A percentile compares a stretch with the other conserved stretches of the same genome.
Evolutionary conservation across 2,113 vertebrate species (phyloP).

Genomic region (Tetraodon nigroviridis): DNA sequence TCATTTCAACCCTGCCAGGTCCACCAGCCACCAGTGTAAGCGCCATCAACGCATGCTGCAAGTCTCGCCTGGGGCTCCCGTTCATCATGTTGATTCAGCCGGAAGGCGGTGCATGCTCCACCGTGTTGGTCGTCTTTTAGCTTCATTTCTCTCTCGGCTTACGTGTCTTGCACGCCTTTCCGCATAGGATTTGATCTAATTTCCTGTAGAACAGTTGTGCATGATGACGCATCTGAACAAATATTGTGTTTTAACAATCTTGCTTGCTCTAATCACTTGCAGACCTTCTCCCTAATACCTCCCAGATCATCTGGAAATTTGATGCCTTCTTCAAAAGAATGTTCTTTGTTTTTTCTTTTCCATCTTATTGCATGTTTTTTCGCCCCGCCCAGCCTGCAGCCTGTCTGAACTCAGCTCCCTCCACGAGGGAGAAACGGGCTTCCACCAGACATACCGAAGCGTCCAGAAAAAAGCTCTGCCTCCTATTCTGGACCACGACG

Average conservation of each 20-base stretch:
- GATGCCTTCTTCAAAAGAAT: not conserved
- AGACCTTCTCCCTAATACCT: not conserved
- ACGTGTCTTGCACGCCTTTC: constrained; percentile 28
- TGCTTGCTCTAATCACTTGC: constrained; percentile 4
- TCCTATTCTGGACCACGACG: constrained; percentile 76
- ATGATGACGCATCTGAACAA: constrained; percentile 21
- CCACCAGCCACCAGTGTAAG: constrained; percentile 71
- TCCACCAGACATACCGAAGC: constrained; percentile 82
- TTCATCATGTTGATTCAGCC: constrained; percentile 22
- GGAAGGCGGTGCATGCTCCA: constrained; percentile 17
- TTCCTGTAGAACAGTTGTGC: constrained; percentile 10
- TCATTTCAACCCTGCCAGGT: constrained; percentile 72
- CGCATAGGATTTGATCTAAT: constrained; percentile 2
- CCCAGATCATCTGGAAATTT: not conserved
- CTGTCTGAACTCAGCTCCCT: constrained; percentile 92
- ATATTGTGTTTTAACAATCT: constrained; percentile 1
- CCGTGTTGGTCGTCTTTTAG: not conserved
- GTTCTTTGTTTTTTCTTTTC: not conserved
- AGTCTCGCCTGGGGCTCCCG: constrained; percentile 1
- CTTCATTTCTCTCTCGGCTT: constrained; percentile 5
- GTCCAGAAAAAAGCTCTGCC: constrained; percentile 84
- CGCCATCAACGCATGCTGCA: constrained; percentile 8
- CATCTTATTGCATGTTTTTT: not conserved
- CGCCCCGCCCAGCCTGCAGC: constrained; percentile 78
- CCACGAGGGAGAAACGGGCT: constrained; percentile 82